A percentile compares a stretch with the other conserved stretches of the same genome.
These are phyloP conservation scores for Piaya cayana DNA, from an alignment of 2,113 vertebrate genomes.

Conservation along the genomic window DNA sequence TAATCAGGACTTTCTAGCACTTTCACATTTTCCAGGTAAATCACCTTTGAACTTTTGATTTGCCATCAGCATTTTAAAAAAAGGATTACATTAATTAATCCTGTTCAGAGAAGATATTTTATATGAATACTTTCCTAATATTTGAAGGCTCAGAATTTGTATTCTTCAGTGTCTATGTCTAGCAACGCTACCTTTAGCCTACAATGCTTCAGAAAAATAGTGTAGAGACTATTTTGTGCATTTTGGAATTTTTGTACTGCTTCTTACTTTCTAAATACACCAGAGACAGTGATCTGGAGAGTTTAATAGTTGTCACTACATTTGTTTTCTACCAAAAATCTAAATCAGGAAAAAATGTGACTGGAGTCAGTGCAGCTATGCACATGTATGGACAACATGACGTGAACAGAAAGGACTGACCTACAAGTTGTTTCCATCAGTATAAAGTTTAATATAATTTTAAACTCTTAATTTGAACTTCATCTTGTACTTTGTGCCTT, in stretches of 20 bases:
- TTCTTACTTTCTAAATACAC: background rate
- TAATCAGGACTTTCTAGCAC: background rate
- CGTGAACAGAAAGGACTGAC: background rate
- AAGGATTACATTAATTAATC: background rate
- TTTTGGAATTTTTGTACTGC: background rate
- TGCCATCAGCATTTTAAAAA: background rate
- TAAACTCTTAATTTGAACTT: background rate
- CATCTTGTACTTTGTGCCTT: background rate
- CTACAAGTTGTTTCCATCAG: background rate
- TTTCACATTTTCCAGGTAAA: background rate
- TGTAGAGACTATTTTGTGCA: background rate
- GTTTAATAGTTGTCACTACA: background rate
- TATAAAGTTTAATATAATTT: background rate
- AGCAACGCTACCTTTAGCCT: background rate
- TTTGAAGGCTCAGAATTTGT: background rate
- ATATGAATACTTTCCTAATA: background rate
- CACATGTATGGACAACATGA: background rate
- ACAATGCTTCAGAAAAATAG: background rate
- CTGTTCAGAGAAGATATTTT: background rate
- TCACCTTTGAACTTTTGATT: background rate
- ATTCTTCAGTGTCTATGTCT: background rate
- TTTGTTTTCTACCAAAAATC: background rate
- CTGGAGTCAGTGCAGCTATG: background rate
- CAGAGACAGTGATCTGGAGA: background rate
- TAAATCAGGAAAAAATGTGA: background rate